Evolutionary conservation across 2,888 invertebrate species (phyloP), one percentile per base, ranked within the genome.

Genomic region (Erannis defoliaria): DNA sequence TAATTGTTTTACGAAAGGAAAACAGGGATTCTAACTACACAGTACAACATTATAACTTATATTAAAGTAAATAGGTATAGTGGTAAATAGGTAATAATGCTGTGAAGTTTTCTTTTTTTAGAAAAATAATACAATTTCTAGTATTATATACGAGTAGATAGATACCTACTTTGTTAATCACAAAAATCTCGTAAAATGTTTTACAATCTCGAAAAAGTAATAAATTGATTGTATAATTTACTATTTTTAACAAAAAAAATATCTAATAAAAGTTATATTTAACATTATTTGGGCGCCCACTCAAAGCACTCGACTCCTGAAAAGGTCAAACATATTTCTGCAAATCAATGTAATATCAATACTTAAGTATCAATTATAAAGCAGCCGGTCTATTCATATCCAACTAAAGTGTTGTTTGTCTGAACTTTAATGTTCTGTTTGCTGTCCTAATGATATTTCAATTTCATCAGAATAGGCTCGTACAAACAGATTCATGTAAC

Each of bases 311-410:
- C 5, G 19, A 33, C 19, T 31, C 12, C 31, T 46, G 46, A n/a
- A 46, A 46, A 46, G 46, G 46, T 46, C 18, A 33, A 33, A 46
- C 31, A 29, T 26, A 16, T 29, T 33, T 33, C 5, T 33, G 19
- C 31, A 33, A 19, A 31, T 29, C 45, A 29, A 29, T 29, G 29
- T 33, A 46, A 31, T 31, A 19, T 46, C 19, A 46, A 46, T 31
- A 33, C 31, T 45, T 46, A 46, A 31, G 29, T 31, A 12, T 18
- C n/a, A 6, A 18, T 33, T 19, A 31, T 33, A 16, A 46, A 46
- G 12, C 16, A 31, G 8, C 14, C 9, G 0, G 18, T 5, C n/a
- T 46, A 19, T 31, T 38, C 18, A 37, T 18, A 38, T 10, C 18
- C 10, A 38, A 10, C 18, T 38, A 1, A 9, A 38, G 18, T 38